These are phyloP conservation scores for Choloepus didactylus DNA, from an alignment of 2,797 vertebrate species.

Conservation along the genomic window DNA sequence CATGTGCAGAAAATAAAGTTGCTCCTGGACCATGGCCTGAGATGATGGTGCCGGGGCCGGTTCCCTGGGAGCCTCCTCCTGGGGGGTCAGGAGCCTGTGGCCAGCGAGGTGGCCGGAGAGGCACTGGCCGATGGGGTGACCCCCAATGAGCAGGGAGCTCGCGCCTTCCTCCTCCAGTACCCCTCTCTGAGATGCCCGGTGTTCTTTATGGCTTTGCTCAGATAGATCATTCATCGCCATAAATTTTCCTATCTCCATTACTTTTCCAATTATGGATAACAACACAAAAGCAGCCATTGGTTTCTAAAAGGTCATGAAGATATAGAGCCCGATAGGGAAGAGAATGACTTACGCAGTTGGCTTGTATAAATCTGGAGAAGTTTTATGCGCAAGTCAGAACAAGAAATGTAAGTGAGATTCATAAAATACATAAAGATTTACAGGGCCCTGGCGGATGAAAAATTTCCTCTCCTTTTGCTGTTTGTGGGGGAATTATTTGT, in stretches of 20 bases:
- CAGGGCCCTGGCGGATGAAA: conserved; percentile 77
- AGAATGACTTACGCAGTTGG: conserved; percentile 84
- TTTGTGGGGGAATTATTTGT: conserved; percentile 51
- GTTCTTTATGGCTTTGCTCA: conserved; percentile 87
- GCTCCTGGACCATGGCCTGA: neutral
- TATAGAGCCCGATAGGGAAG: conserved; percentile 85
- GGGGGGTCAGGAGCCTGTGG: rapidly evolving
- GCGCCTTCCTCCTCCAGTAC: neutral
- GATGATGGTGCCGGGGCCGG: neutral
- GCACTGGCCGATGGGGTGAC: neutral
- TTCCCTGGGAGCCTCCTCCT: rapidly evolving
- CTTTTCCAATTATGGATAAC: conserved; percentile 90
- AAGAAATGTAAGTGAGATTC: conserved; percentile 86
- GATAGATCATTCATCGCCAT: conserved; percentile 86
- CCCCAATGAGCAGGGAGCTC: neutral
- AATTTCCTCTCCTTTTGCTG: conserved; percentile 71
- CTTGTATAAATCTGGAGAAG: conserved; percentile 87
- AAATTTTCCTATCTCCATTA: conserved; percentile 88
- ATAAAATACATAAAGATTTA: conserved; percentile 85
- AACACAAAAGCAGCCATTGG: conserved; percentile 87
- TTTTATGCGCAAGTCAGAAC: conserved; percentile 87
- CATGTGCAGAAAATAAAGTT: neutral
- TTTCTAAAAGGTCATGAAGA: conserved; percentile 90
- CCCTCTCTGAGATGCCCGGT: rapidly evolving
- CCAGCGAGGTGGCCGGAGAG: neutral